phyloP scores from a whole-genome alignment of 2,113 vertebrate species.

The Pycnonotus jocosus region DNA sequence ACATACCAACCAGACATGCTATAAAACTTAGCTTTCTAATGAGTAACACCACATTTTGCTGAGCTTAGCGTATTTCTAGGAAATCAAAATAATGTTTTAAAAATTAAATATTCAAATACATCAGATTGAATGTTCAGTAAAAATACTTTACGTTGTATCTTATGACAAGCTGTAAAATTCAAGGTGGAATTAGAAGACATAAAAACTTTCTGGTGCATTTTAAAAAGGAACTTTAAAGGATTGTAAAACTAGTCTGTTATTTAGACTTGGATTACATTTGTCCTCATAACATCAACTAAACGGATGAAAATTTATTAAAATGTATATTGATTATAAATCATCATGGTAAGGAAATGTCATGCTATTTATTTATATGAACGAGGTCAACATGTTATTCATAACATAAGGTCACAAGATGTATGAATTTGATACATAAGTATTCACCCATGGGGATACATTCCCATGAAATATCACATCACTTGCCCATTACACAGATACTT shows the following conservation, averaged over 20 bases:
- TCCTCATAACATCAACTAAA: not conserved
- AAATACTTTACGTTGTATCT: not conserved
- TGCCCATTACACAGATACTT: not conserved
- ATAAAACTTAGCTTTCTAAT: conserved; percentile 38
- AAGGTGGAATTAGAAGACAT: not conserved
- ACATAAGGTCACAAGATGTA: not conserved
- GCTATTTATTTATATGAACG: conserved; percentile 1
- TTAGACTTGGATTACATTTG: not conserved
- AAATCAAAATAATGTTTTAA: conserved; percentile 7
- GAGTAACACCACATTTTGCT: not conserved
- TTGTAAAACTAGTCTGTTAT: not conserved
- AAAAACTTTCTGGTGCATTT: not conserved
- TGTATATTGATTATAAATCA: not conserved
- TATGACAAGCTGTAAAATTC: not conserved
- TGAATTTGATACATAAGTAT: conserved; percentile 14
- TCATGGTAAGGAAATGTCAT: not conserved
- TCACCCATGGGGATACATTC: not conserved
- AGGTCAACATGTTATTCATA: not conserved
- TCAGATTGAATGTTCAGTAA: not conserved
- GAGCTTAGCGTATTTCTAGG: not conserved
- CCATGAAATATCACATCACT: not conserved
- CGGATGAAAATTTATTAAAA: not conserved
- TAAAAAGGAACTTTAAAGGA: not conserved
- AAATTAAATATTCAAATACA: conserved; percentile 46
- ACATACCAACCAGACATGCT: not conserved